Conservation (phyloP, 2,797 vertebrate genomes). For the Monodelphis domestica region DNA sequence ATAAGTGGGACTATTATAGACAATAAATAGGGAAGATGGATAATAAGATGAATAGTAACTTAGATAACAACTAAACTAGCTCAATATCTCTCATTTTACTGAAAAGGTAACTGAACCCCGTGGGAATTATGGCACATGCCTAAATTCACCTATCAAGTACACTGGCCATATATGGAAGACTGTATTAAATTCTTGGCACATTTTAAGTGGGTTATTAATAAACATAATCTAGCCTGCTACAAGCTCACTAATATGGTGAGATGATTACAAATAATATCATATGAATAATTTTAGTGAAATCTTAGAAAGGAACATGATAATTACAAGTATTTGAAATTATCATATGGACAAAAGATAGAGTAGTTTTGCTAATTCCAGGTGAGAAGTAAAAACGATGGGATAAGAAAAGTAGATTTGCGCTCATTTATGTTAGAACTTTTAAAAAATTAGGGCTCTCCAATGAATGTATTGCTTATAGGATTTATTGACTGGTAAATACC, state of each 20-base stretch:
- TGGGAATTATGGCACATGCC: background rate
- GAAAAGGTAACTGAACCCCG: background rate
- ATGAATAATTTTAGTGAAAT: background rate
- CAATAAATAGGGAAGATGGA: background rate
- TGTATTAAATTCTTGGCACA: background rate
- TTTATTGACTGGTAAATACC: background rate
- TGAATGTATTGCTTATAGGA: background rate
- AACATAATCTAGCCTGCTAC: background rate
- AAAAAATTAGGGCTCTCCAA: background rate
- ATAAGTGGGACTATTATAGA: background rate
- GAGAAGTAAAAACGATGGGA: background rate
- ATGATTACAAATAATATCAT: background rate
- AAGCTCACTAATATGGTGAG: background rate
- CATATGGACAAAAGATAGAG: background rate
- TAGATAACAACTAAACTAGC: background rate
- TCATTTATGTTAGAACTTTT: background rate
- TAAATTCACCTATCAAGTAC: background rate
- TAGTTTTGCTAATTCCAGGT: background rate
- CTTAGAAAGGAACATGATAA: background rate
- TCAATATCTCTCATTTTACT: background rate
- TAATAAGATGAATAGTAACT: background rate
- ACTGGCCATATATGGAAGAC: background rate
- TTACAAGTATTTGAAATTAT: background rate
- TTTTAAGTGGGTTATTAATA: background rate
- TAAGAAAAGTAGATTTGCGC: background rate